Conservation (phyloP, 2,113 vertebrate genomes). For the Noctilio leporinus region DNA sequence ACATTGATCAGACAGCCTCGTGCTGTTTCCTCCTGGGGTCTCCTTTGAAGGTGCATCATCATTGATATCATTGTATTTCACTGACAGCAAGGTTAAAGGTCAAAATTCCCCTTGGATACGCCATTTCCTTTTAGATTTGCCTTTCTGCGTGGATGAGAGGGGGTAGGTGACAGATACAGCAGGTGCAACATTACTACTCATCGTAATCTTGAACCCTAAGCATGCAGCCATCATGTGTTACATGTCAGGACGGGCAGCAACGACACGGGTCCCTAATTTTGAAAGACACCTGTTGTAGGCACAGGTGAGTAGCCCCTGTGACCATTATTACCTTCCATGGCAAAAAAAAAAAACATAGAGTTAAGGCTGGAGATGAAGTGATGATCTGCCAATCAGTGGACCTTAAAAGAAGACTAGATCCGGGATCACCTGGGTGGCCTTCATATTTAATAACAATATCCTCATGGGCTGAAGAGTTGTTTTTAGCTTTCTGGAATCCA, state of each 20-base stretch:
- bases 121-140: fast-evolving
- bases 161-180: too few species aligned
- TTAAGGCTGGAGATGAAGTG: too few species aligned
- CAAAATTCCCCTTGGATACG: fast-evolving
- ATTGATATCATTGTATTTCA: not conserved
- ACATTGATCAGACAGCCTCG: fast-evolving
- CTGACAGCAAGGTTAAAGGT: fast-evolving
- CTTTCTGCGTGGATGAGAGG: fast-evolving
- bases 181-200: not conserved
- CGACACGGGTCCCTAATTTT: too few species aligned
- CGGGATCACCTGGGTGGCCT: not conserved
- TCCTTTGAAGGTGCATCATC: too few species aligned
- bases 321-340: fast-evolving
- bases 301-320: fast-evolving
- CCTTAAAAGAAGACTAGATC: too few species aligned
- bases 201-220: fast-evolving
- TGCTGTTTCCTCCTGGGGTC: not conserved
- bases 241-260: fast-evolving
- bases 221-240: fast-evolving
- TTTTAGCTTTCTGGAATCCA: fast-evolving
- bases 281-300: not conserved
- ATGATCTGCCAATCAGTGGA: fast-evolving
- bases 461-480: too few species aligned
- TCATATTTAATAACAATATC: not conserved
- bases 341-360: fast-evolving